These are phyloP conservation scores for Junonia oenone DNA, from an alignment of 2,888 invertebrate species.

Conservation along the genomic window DNA sequence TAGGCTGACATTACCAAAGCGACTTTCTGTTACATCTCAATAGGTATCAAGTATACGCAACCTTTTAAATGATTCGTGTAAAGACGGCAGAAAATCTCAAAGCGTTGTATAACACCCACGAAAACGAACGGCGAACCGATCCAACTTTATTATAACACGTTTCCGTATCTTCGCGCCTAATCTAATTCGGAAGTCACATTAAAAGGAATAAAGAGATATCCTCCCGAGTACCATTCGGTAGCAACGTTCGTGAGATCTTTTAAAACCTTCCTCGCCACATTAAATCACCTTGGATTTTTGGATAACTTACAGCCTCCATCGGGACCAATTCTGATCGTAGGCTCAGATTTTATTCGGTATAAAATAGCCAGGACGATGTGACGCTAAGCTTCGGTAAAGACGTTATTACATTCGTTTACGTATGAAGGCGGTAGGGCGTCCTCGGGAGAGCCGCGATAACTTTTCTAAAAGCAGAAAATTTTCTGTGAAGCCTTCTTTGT, in stretches of 20 bases:
- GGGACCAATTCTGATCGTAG: slow-evolving; percentile 49
- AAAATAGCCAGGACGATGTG: slow-evolving; percentile 20
- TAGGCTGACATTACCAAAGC: not conserved
- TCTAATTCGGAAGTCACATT: slow-evolving; percentile 35
- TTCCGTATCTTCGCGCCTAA: slow-evolving; percentile 32
- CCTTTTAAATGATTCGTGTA: not conserved
- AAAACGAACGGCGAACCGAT: slow-evolving; percentile 5
- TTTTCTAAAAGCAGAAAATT: slow-evolving; percentile 12
- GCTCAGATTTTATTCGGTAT: slow-evolving; percentile 38
- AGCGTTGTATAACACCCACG: slow-evolving; percentile 11
- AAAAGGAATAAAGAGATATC: slow-evolving; percentile 37
- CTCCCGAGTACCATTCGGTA: slow-evolving; percentile 32
- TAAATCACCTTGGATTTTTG: slow-evolving; percentile 58
- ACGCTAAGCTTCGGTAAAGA: slow-evolving; percentile 12
- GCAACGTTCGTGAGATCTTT: slow-evolving; percentile 35
- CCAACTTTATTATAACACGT: slow-evolving; percentile 32
- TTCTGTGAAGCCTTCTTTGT: slow-evolving; percentile 9
- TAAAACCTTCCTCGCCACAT: slow-evolving; percentile 40
- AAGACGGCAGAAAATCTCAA: not conserved
- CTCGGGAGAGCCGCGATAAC: slow-evolving; percentile 12
- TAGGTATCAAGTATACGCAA: not conserved
- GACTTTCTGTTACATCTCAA: not conserved
- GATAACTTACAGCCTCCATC: slow-evolving; percentile 47
- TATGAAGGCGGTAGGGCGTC: slow-evolving; percentile 4
- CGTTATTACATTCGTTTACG: slow-evolving; percentile 11